phyloP scores from a whole-genome alignment of 2,113 vertebrate genomes.

The Bujurquina vittata region DNA sequence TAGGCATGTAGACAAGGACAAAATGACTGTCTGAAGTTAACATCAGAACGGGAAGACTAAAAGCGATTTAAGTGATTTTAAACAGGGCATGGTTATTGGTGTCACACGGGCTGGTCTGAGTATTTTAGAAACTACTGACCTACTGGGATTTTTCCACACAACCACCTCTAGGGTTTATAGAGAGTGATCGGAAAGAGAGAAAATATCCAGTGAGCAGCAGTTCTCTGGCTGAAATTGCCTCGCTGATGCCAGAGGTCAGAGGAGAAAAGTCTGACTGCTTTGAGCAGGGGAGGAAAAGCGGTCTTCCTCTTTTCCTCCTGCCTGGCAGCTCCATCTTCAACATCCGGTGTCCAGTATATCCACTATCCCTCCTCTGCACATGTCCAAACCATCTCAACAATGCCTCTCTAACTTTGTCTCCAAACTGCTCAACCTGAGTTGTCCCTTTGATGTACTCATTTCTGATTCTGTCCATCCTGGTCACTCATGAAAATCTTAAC shows the following conservation, averaged over 20 bases:
- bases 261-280: background rate
- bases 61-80: background rate
- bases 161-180: background rate
- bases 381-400: too few species aligned
- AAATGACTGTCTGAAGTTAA: background rate
- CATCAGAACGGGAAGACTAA: background rate
- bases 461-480: too few species aligned
- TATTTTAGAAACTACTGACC: background rate
- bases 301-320: too few species aligned
- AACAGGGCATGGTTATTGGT: background rate
- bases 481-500: too few species aligned
- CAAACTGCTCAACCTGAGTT: too few species aligned
- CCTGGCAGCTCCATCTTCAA: too few species aligned
- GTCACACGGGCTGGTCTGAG: background rate
- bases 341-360: too few species aligned
- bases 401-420: too few species aligned
- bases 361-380: too few species aligned
- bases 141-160: background rate
- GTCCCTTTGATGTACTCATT: too few species aligned
- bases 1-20: background rate
- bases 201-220: background rate
- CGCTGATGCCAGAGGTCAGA: background rate
- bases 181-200: background rate
- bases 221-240: background rate
- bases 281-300: background rate